phyloP scores from a whole-genome alignment of 1,140 invertebrate species.

The Manduca sexta region DNA sequence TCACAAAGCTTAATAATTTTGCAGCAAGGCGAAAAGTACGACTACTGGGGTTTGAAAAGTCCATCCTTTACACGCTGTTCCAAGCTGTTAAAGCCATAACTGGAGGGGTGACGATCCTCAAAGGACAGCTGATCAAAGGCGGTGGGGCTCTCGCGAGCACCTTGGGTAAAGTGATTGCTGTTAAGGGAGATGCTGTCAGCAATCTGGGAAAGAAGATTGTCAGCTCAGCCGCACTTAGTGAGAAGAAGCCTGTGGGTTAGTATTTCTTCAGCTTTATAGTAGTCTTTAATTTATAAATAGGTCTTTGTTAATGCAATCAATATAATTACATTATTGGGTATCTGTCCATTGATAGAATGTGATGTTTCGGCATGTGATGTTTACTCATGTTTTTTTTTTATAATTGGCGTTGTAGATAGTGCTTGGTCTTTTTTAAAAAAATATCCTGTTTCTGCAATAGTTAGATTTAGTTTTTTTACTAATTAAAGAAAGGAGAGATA shows the following conservation, averaged over 20 bases:
- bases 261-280: conserved; percentile 1
- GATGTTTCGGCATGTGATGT: no score
- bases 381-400: no score
- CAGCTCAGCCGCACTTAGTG: conserved; percentile 78
- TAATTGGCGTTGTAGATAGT: no score
- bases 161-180: conserved; percentile 81
- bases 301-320: no score
- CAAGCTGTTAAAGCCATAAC: conserved; percentile 90
- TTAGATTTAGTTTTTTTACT: no score
- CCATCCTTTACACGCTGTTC: conserved; percentile 84
- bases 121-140: conserved; percentile 88
- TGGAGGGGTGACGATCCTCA: conserved; percentile 86
- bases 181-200: conserved; percentile 82
- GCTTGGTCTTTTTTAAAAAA: no score
- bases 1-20: neutral
- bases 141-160: conserved; percentile 83
- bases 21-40: conserved; percentile 73
- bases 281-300: neutral
- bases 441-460: no score
- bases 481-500: no score
- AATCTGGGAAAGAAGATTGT: conserved; percentile 84
- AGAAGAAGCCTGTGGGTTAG: conserved; percentile 63
- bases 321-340: no score
- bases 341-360: no score
- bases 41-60: conserved; percentile 86